Conservation (phyloP, 2,113 vertebrate genomes). For the Cranoglanis bouderius region DNA sequence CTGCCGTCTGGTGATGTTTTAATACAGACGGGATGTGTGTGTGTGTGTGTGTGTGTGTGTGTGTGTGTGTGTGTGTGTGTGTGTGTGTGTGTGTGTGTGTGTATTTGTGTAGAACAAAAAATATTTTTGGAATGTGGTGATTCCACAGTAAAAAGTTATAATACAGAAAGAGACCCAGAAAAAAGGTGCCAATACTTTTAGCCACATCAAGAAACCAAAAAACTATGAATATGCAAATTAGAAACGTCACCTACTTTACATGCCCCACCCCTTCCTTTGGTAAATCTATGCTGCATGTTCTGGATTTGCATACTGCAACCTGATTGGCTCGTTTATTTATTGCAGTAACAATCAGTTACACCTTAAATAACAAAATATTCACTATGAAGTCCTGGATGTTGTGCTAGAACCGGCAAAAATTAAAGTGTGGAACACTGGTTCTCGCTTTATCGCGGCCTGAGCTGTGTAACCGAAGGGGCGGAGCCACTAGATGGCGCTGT, state of each 20-base stretch:
- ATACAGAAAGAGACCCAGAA: no score
- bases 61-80: background rate
- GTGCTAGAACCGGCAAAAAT: no score
- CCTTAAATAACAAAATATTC: background rate
- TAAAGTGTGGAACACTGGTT: background rate
- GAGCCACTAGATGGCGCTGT: background rate
- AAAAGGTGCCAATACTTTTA: background rate
- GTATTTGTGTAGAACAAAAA: background rate
- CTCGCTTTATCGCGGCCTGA: background rate
- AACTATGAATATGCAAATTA: background rate
- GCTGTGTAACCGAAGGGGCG: background rate
- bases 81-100: constrained; percentile 10
- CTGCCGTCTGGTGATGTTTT: constrained; percentile 62
- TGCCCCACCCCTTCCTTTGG: background rate
- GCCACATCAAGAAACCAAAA: background rate
- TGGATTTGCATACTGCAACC: background rate
- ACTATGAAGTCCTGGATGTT: background rate
- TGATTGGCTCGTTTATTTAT: background rate
- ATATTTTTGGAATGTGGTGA: background rate
- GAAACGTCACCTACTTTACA: background rate
- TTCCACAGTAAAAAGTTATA: background rate
- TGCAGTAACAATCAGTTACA: background rate
- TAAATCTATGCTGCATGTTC: background rate
- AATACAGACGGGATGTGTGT: constrained; percentile 42
- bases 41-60: constrained; percentile 15